These are phyloP conservation scores for Coreius guichenoti DNA, from an alignment of 2,797 vertebrate species.

Conservation along the genomic window DNA sequence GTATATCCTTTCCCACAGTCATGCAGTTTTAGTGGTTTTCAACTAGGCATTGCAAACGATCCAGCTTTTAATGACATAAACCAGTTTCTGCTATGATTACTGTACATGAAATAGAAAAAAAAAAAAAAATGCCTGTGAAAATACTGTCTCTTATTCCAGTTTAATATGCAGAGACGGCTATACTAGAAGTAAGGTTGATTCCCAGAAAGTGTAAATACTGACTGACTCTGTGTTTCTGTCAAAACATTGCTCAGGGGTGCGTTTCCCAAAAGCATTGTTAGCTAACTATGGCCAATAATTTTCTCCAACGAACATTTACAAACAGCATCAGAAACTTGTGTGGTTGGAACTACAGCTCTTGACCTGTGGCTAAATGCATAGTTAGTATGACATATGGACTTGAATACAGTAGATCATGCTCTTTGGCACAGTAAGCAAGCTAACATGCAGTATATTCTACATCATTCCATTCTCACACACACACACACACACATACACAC, in stretches of 20 bases:
- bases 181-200: background rate
- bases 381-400: background rate
- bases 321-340: background rate
- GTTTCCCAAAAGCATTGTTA: background rate
- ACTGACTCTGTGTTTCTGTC: background rate
- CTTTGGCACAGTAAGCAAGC: background rate
- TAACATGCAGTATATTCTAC: too few relatives aligned
- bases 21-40: slow-evolving; percentile 28
- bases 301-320: background rate
- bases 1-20: slow-evolving; percentile 29
- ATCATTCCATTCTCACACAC: too few relatives aligned
- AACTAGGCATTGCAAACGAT: slow-evolving; percentile 24
- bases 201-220: background rate
- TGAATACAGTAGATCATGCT: background rate
- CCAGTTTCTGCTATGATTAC: slow-evolving; percentile 6
- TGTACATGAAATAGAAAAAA: background rate
- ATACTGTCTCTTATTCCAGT: background rate
- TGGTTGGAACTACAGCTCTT: background rate
- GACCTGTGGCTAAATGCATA: background rate
- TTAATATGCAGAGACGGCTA: background rate
- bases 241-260: background rate
- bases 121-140: background rate
- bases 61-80: slow-evolving; percentile 21
- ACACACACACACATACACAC: too few relatives aligned
- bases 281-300: background rate